A percentile compares a stretch with the other conserved stretches of the same genome.
These are phyloP conservation scores for Oryzias woworae DNA, from an alignment of 2,113 vertebrate genomes.

Conservation along the genomic window DNA sequence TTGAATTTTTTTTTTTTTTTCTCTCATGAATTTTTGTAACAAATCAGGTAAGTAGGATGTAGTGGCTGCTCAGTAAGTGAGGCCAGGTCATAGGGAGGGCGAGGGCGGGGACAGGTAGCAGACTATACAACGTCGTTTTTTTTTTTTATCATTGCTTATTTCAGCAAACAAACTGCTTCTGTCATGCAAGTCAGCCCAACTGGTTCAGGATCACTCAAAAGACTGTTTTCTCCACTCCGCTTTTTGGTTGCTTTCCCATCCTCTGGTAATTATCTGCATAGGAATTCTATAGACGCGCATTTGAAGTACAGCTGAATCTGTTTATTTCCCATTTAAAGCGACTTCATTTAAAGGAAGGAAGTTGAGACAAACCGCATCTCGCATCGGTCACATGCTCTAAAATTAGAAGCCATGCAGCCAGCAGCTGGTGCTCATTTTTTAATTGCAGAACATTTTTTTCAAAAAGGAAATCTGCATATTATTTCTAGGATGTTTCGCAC, in stretches of 20 bases:
- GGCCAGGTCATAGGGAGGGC: too few species aligned
- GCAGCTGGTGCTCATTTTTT: slow-evolving; percentile 31
- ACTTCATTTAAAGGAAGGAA: not conserved
- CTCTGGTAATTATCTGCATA: slow-evolving; percentile 20
- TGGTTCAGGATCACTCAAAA: too few species aligned
- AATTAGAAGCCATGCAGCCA: slow-evolving; percentile 15
- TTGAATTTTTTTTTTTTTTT: too few species aligned
- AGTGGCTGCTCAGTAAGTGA: too few species aligned
- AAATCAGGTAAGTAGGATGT: too few species aligned
- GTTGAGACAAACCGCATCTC: slow-evolving; percentile 5
- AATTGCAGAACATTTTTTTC: slow-evolving; percentile 5
- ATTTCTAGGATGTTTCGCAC: slow-evolving; percentile 22
- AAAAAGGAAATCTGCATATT: slow-evolving; percentile 15
- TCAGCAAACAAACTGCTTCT: too few species aligned
- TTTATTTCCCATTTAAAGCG: slow-evolving; percentile 31
- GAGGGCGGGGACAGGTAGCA: too few species aligned
- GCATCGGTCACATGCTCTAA: not conserved
- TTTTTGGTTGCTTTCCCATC: slow-evolving; percentile 21
- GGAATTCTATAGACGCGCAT: slow-evolving; percentile 17
- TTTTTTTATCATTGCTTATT: too few species aligned
- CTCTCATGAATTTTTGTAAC: too few species aligned
- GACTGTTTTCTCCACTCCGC: too few species aligned
- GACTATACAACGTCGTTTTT: too few species aligned
- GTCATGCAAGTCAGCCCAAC: too few species aligned
- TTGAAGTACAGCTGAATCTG: slow-evolving; percentile 3